Percentiles rank a stretch among this genome's conserved stretches.
Evolutionary conservation across 2,888 invertebrate genomes (phyloP).

Genomic region (Parnassius mnemosyne): DNA sequence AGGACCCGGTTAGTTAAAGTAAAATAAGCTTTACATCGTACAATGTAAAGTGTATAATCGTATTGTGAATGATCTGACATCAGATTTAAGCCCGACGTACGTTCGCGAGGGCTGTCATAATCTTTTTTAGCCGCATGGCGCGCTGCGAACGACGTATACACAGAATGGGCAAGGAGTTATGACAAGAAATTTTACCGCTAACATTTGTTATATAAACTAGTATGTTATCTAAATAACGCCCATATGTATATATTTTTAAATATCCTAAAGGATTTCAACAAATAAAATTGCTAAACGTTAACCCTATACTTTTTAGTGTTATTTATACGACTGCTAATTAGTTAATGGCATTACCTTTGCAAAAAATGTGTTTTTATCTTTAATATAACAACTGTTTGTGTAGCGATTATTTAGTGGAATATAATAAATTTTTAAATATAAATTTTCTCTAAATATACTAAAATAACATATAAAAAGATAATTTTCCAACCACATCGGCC

Average conservation of each 20-base stretch:
- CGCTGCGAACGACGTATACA: slow-evolving; percentile 61
- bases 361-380: too few relatives aligned
- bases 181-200: slow-evolving; percentile 54
- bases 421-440: too few relatives aligned
- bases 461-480: too few relatives aligned
- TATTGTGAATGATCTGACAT: slow-evolving; percentile 40
- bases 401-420: too few relatives aligned
- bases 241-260: neutral
- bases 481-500: too few relatives aligned
- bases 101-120: slow-evolving; percentile 73
- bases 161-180: slow-evolving; percentile 59
- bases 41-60: slow-evolving; percentile 50
- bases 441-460: too few relatives aligned
- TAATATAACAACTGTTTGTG: too few relatives aligned
- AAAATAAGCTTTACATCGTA: slow-evolving; percentile 51
- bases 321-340: too few relatives aligned
- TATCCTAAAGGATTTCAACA: neutral
- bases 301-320: too few relatives aligned
- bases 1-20: slow-evolving; percentile 40
- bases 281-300: too few relatives aligned
- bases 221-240: slow-evolving; percentile 30
- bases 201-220: slow-evolving; percentile 39
- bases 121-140: slow-evolving; percentile 77
- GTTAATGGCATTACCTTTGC: too few relatives aligned
- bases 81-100: slow-evolving; percentile 63